Evolutionary conservation across 2,888 invertebrate genomes (phyloP), one percentile per base, ranked within the genome.

Genomic region (Eurytoma adleriae): DNA sequence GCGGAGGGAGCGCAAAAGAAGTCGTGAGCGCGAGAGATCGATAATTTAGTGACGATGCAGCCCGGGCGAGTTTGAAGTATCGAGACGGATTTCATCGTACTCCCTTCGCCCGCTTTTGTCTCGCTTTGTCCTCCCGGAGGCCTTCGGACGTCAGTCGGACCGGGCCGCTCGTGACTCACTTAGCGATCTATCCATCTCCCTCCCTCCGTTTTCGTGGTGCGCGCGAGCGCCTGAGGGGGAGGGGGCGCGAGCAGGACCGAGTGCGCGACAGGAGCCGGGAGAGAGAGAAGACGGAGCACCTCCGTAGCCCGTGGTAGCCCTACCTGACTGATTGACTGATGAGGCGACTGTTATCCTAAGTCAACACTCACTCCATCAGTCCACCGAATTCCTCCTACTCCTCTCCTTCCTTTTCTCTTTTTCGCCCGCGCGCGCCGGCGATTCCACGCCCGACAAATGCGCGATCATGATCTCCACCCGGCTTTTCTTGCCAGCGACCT

Each of bases 261-360:
- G 83, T 68, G 72, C 78, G 68, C 83, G 87, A 87, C 85, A 86
- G 85, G 74, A 77, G 79, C 73, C 20, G 83, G 83, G 78, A 76
- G 76, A 80, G 73, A 82, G 85, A 84, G 86, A 89, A 89, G 89
- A 89, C 88, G 86, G 86, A 89, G 89, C 84, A 85, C 86, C 88
- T 85, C 78, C 40, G 30, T 24, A 24, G 27, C 12, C 27, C 20
- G 40, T 50, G 75, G 68, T 61, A 61, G 30, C 62, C 40, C 70
- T 89, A 89, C 89, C 89, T 89, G 90, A 88, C 89, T 89, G 90
- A 90, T 90, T 90, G 90, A 90, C 90, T 86, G 90, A 90, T 90
- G 90, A 89, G 88, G 85, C 87, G 88, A 90, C 89, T 88, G 89
- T 89, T 89, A 89, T 90, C 90, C 90, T 88, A 90, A 90, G 90